Conservation (phyloP, 1,140 invertebrate species). For the Diorhabda sublineata region DNA sequence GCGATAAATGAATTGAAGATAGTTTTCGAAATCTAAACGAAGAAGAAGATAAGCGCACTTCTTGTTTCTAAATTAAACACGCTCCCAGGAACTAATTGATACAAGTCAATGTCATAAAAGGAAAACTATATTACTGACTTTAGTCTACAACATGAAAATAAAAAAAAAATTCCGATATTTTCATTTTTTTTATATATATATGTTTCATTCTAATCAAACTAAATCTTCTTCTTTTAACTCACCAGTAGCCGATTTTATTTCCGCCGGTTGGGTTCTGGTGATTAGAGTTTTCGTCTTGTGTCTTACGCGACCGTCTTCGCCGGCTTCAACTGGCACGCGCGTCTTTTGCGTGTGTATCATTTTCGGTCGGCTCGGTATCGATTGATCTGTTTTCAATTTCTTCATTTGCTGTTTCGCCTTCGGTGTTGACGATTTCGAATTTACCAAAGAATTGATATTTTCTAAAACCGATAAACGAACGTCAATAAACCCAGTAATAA, state of each 20-base stretch:
- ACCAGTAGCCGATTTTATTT: constrained; percentile 45
- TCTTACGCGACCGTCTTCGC: constrained; percentile 51
- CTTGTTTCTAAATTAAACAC: too few relatives aligned
- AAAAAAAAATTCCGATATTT: neutral
- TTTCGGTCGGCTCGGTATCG: constrained; percentile 55
- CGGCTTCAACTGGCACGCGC: constrained; percentile 52
- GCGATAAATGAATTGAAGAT: too few relatives aligned
- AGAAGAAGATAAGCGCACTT: too few relatives aligned
- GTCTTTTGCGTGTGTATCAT: constrained; percentile 72
- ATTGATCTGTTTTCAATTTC: constrained; percentile 43
- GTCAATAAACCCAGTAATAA: neutral
- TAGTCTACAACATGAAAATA: constrained; percentile 1
- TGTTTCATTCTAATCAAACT: neutral
- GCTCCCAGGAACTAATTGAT: too few relatives aligned
- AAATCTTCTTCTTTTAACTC: constrained; percentile 7
- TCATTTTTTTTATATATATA: neutral
- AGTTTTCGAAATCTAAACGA: too few relatives aligned
- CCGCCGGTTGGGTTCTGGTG: constrained; percentile 53
- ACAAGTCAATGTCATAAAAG: too few relatives aligned
- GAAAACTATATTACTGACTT: neutral
- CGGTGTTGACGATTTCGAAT: constrained; percentile 32
- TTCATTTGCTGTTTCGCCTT: constrained; percentile 37
- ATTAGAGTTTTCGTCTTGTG: constrained; percentile 58
- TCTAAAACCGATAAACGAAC: constrained; percentile 33
- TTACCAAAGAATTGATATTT: constrained; percentile 53